Percentiles rank a stretch among this genome's conserved stretches.
Evolutionary conservation across 1,140 invertebrate genomes (phyloP).

Genomic region (Orchestia grillus): DNA sequence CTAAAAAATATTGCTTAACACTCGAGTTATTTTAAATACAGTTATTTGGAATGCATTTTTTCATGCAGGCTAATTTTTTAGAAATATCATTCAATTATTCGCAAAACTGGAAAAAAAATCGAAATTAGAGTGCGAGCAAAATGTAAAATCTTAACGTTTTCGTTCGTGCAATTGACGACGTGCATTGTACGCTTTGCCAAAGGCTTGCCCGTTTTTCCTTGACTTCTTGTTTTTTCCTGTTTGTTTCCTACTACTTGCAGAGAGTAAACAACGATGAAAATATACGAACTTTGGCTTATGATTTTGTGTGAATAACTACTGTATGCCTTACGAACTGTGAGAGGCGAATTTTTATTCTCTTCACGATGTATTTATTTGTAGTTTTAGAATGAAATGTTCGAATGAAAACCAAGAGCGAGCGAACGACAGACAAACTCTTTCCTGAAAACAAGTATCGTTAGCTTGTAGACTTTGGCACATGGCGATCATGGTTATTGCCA

Average conservation of each 20-base stretch:
- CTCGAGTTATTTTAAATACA: too few species aligned
- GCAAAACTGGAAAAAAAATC: background rate
- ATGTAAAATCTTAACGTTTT: background rate
- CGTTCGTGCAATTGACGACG: background rate
- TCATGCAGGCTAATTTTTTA: background rate
- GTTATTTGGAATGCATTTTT: background rate
- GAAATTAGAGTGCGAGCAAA: background rate
- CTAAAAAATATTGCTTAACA: too few species aligned
- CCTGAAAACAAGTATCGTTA: background rate
- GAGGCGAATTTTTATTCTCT: background rate
- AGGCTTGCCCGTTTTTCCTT: background rate
- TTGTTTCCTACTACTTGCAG: background rate
- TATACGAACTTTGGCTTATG: background rate
- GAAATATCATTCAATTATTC: background rate
- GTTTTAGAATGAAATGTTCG: background rate
- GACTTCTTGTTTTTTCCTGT: background rate
- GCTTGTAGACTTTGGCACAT: too few species aligned
- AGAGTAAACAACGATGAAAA: background rate
- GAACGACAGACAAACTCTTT: background rate
- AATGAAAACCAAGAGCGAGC: background rate
- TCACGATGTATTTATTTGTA: background rate
- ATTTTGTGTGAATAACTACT: background rate
- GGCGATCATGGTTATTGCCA: too few species aligned
- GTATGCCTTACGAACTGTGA: background rate
- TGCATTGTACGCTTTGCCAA: background rate